Base-by-base conservation (phyloP, 2,797 vertebrate species). In the Eremophila alpestris region DNA sequence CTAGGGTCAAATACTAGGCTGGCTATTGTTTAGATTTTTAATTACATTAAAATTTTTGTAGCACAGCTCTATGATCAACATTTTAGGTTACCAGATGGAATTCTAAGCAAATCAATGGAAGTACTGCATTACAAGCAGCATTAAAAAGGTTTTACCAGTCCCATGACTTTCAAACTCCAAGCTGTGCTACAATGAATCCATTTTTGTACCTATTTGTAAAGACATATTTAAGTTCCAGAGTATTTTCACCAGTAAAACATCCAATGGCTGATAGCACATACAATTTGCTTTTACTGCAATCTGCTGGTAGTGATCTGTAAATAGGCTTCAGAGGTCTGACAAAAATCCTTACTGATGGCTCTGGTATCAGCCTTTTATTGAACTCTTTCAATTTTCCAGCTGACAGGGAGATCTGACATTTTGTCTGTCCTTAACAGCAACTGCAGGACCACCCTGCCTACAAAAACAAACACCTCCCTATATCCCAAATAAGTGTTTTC, bases 61-160 rank as follows among this genome's bases (percentile, higher is more conserved):
- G 43, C n/a, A 36, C 34, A 36, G 49, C 41, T 87, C 43, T 29
- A 1, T 10, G 18, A 52, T 26, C 41, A 65, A 65, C 0, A 2
- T 38, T 64, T 38, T 24, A 43, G 18, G n/a, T 60, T 49, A 74
- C 10, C 30, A 64, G 29, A 69, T 45, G 17, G n/a, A 89, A 67
- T 78, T 59, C 24, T 51, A 65, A 74, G 38, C 27, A 46, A 73
- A 73, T 21, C 52, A 70, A 41, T n/a, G 14, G 18, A 82, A 78
- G 9, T 17, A 18, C 0, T 56, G 17, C 22, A 46, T 48, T 49
- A 30, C 0, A 2, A 87, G 38, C 24, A 90, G 48, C 2, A 1
- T 45, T 64, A 21, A 36, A 85, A 76, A 45, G 7, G 7, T 55
- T 90, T 76, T 49, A 69, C 16, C n/a, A 49, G 30, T 38, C 29